A percentile compares a stretch with the other conserved stretches of the same genome.
phyloP scores from a whole-genome alignment of 1,140 invertebrate genomes.

The Microplitis mediator region DNA sequence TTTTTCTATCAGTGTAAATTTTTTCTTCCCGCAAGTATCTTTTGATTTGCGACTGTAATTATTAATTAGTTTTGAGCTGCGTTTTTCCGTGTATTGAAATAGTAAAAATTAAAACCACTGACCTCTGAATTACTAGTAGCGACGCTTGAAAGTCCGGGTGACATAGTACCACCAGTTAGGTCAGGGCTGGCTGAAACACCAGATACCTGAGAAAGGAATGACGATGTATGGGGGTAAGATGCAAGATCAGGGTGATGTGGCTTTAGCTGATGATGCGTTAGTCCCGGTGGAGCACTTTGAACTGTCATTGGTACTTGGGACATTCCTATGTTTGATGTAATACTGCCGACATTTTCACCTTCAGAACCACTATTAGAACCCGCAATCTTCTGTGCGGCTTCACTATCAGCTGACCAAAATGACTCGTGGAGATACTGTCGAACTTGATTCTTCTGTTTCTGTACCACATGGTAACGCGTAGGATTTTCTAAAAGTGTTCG shows the following conservation, averaged over 20 bases:
- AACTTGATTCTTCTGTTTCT: constrained; percentile 88
- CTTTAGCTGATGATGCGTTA: constrained; percentile 43
- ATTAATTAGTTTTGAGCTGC: too few species aligned
- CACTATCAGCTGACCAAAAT: constrained; percentile 56
- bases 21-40: too few species aligned
- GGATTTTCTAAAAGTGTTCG: constrained; percentile 87
- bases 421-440: constrained; percentile 83
- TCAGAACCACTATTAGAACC: constrained; percentile 22
- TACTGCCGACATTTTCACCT: constrained; percentile 40
- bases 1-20: too few species aligned
- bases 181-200: constrained; percentile 64
- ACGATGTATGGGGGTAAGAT: constrained; percentile 49
- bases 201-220: constrained; percentile 36
- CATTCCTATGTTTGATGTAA: constrained; percentile 43
- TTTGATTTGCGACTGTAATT: too few species aligned
- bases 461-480: constrained; percentile 87
- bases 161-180: constrained; percentile 65
- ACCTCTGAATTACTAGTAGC: constrained; percentile 79
- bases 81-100: neutral
- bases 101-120: constrained; percentile 39
- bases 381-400: constrained; percentile 27
- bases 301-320: constrained; percentile 47
- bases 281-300: constrained; percentile 53
- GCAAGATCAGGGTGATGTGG: constrained; percentile 56
- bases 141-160: constrained; percentile 74